Percentiles rank a stretch among this genome's conserved stretches.
Conservation (phyloP, 1,140 invertebrate genomes). For the Listronotus bonariensis region DNA sequence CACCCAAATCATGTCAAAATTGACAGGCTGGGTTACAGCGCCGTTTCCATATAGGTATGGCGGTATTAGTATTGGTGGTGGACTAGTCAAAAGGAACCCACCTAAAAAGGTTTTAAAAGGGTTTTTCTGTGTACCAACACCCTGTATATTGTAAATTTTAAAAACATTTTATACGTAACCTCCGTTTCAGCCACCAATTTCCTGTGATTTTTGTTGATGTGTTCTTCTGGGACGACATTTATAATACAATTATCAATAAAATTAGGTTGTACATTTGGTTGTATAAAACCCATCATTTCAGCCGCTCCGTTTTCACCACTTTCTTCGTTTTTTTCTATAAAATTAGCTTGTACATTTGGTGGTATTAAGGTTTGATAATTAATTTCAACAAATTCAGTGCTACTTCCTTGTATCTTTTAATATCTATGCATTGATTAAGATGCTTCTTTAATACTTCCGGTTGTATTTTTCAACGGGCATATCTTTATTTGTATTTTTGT, state of each 20-base stretch:
- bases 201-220: neutral
- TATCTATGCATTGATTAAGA: slow-evolving; percentile 67
- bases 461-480: slow-evolving; percentile 72
- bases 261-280: no score
- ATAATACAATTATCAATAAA: no score
- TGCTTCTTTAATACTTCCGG: slow-evolving; percentile 67
- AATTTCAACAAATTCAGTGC: slow-evolving; percentile 68
- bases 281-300: neutral
- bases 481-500: slow-evolving; percentile 68
- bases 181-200: slow-evolving; percentile 60
- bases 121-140: no score
- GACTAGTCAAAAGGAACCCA: no score
- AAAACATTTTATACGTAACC: slow-evolving; percentile 58
- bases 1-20: no score
- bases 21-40: no score
- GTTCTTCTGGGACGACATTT: no score
- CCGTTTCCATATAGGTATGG: no score
- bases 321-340: slow-evolving; percentile 17
- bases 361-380: slow-evolving; percentile 69
- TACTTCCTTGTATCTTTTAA: slow-evolving; percentile 60
- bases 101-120: no score
- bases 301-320: slow-evolving; percentile 24
- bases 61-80: no score
- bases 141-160: no score
- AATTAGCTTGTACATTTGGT: slow-evolving; percentile 5